Evolutionary conservation across 2,113 vertebrate species (phyloP).

Genomic region (Bungarus multicinctus): DNA sequence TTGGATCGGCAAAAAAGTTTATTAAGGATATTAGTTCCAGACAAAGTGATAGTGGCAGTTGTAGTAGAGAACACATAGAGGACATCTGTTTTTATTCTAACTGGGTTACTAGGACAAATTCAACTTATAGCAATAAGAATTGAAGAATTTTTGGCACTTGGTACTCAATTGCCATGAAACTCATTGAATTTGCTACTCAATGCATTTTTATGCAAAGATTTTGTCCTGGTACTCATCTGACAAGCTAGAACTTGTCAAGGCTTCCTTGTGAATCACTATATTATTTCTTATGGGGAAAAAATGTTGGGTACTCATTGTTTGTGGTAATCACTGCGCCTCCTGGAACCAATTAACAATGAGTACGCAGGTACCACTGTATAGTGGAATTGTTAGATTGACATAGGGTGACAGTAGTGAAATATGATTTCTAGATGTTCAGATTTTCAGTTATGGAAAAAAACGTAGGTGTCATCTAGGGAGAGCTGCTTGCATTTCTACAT

Average conservation of each 20-base stretch:
- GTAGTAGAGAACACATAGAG: not conserved
- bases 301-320: not conserved
- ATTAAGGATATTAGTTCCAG: not conserved
- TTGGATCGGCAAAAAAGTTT: not conserved
- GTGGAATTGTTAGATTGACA: not conserved
- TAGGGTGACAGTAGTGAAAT: not conserved
- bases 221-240: not conserved
- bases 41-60: not conserved
- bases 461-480: not conserved
- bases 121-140: not conserved
- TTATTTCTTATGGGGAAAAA: not conserved
- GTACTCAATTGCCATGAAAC: not conserved
- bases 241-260: not conserved
- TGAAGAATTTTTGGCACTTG: not conserved
- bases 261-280: not conserved
- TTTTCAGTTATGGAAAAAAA: not conserved
- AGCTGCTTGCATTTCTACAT: not conserved
- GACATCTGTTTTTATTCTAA: not conserved
- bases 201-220: not conserved
- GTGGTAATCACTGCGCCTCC: not conserved
- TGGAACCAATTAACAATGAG: not conserved
- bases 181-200: not conserved
- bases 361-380: not conserved
- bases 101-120: not conserved
- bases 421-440: not conserved